Conservation (phyloP, 2,888 invertebrate species). For the Camponotus fellah region DNA sequence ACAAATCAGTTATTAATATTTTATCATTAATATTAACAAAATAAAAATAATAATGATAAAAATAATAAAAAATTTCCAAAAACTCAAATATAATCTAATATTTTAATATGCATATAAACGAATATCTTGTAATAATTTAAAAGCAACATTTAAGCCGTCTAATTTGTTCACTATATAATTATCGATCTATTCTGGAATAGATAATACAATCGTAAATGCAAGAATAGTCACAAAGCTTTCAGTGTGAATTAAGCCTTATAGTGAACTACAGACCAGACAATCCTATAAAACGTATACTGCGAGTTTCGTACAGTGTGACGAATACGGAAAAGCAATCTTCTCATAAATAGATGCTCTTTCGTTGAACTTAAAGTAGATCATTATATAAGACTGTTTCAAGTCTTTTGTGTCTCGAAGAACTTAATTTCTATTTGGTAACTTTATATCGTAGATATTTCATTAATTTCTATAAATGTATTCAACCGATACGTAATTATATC, state of each 20-base stretch:
- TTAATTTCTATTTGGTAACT: not conserved
- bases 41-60: not conserved
- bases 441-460: not conserved
- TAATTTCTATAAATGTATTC: not conserved
- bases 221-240: not conserved
- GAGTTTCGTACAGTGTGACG: slow-evolving; percentile 3
- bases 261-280: not conserved
- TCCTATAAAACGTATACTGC: slow-evolving; percentile 9
- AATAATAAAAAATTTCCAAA: not conserved
- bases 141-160: not conserved
- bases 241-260: slow-evolving; percentile 13
- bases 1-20: not conserved
- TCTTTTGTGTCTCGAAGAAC: not conserved
- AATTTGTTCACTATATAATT: slow-evolving; percentile 1
- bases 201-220: not conserved
- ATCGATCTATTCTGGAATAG: slow-evolving; percentile 18
- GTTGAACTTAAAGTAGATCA: not conserved
- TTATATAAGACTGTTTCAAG: not conserved
- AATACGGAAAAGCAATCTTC: slow-evolving; percentile 4
- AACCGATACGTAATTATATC: not conserved
- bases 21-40: not conserved
- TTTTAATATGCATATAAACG: not conserved
- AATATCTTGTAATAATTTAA: slow-evolving; percentile 3
- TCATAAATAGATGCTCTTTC: not conserved
- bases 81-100: not conserved